Conservation (phyloP, 2,888 invertebrate species). For the Himalopsyche kuldschensis region DNA sequence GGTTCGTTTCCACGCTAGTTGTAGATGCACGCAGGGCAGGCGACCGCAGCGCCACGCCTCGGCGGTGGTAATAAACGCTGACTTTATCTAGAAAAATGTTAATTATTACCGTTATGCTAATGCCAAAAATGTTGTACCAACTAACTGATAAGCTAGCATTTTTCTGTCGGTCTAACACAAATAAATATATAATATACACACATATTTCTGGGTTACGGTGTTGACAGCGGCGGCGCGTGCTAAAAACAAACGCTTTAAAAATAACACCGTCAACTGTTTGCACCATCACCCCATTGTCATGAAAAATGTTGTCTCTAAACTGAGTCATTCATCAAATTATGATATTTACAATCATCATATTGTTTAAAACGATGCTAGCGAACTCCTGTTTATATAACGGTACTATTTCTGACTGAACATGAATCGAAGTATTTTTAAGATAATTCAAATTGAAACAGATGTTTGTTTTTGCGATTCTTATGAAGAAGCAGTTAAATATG, state of each 20-base stretch:
- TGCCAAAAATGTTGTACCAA: constrained; percentile 39
- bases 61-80: constrained; percentile 33
- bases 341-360: no score
- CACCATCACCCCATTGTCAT: background rate
- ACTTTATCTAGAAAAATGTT: constrained; percentile 39
- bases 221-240: constrained; percentile 12
- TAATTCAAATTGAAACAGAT: no score
- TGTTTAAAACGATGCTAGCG: no score
- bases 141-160: constrained; percentile 37
- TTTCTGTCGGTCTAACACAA: constrained; percentile 35
- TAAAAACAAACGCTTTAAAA: background rate
- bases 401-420: no score
- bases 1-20: constrained; percentile 12
- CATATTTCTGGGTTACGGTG: constrained; percentile 21
- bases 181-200: constrained; percentile 36
- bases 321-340: no score
- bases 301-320: no score
- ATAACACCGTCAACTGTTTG: background rate
- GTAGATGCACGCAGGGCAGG: constrained; percentile 3
- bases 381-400: no score
- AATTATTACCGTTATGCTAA: constrained; percentile 40
- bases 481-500: no score
- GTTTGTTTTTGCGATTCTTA: no score
- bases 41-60: constrained; percentile 32
- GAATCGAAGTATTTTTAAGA: no score